A percentile compares a stretch with the other conserved stretches of the same genome.
Conservation (phyloP, 2,113 vertebrate genomes). For the Bos indicus region DNA sequence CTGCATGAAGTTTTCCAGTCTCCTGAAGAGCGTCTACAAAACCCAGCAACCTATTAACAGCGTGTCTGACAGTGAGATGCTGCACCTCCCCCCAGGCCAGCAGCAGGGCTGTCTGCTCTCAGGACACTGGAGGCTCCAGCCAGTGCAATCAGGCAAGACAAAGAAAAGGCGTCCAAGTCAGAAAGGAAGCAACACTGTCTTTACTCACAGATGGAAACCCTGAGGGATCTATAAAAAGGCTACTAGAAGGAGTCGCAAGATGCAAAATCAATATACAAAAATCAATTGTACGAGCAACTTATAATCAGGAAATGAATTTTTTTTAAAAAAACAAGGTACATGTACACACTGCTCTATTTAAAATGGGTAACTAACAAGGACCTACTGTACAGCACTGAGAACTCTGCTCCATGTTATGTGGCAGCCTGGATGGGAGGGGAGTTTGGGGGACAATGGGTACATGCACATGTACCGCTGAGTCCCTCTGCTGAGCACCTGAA, state of each 20-base stretch:
- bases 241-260: background rate
- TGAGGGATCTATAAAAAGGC: background rate
- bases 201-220: background rate
- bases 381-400: background rate
- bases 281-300: fast-evolving
- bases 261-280: background rate
- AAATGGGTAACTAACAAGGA: background rate
- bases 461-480: background rate
- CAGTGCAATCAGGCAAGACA: too few relatives aligned
- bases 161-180: too few relatives aligned
- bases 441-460: background rate
- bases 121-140: background rate
- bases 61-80: fast-evolving
- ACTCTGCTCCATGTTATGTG: background rate
- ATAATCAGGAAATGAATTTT: background rate
- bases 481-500: background rate
- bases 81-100: fast-evolving
- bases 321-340: background rate
- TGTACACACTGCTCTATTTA: background rate
- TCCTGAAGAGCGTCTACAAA: background rate
- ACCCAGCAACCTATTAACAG: background rate
- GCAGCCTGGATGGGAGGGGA: background rate
- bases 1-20: background rate
- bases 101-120: background rate
- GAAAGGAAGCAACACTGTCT: background rate